A percentile compares a stretch with the other conserved stretches of the same genome.
phyloP scores from a whole-genome alignment of 2,888 invertebrate species.

The Thecophora atra region DNA sequence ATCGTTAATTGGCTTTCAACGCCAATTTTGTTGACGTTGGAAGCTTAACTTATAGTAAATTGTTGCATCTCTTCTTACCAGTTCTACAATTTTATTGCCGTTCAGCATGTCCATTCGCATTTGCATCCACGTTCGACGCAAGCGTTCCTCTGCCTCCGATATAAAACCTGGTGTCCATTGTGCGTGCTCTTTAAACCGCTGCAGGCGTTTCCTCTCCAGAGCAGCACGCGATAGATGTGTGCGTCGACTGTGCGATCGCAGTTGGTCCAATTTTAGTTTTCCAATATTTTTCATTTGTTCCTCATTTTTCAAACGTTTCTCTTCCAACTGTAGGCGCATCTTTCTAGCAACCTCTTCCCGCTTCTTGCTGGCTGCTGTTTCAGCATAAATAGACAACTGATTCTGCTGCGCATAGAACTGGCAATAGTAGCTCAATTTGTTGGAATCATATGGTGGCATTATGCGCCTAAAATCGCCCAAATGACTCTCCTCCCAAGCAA shows the following conservation, averaged over 20 bases:
- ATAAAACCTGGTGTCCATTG: constrained; percentile 61
- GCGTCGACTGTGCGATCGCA: constrained; percentile 37
- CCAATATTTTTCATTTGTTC: constrained; percentile 45
- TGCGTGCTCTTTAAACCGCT: constrained; percentile 49
- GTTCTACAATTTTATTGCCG: constrained; percentile 54
- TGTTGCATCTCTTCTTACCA: constrained; percentile 46
- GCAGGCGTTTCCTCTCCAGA: constrained; percentile 52
- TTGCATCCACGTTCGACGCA: constrained; percentile 64
- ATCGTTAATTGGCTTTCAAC: too few relatives aligned
- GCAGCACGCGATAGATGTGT: constrained; percentile 68
- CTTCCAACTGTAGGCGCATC: constrained; percentile 72
- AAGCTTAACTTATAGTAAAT: too few relatives aligned
- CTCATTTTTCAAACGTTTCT: constrained; percentile 57
- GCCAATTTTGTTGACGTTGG: too few relatives aligned
- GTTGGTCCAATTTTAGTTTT: constrained; percentile 45
- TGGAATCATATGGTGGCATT: constrained; percentile 71
- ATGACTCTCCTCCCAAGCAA: constrained; percentile 79
- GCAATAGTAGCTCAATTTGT: constrained; percentile 70
- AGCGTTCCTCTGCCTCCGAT: constrained; percentile 73
- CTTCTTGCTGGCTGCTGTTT: constrained; percentile 80
- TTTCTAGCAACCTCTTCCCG: constrained; percentile 78
- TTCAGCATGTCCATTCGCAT: constrained; percentile 55
- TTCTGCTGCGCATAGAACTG: constrained; percentile 78
- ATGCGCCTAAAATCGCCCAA: constrained; percentile 76
- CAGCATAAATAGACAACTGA: constrained; percentile 73